These are phyloP conservation scores for Odobenus rosmarus DNA, from an alignment of 2,113 vertebrate genomes.

Conservation along the genomic window DNA sequence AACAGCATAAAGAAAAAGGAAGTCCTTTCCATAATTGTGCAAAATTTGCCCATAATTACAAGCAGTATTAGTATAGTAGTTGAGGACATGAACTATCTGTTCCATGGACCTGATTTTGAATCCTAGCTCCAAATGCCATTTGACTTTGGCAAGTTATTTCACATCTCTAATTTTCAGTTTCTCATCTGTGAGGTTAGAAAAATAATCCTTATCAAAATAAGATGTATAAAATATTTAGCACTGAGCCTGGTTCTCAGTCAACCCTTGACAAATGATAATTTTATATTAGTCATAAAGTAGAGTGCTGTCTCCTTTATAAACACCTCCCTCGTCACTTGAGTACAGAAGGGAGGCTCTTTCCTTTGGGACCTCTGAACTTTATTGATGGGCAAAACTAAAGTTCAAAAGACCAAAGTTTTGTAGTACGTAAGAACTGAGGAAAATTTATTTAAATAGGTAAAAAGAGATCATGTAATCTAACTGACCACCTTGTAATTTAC, in stretches of 20 bases:
- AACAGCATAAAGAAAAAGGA: neutral
- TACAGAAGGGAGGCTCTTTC: neutral
- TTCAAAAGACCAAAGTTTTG: neutral
- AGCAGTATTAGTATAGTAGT: neutral
- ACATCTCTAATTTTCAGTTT: slow-evolving; percentile 24
- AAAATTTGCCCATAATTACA: neutral
- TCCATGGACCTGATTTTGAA: neutral
- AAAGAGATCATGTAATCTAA: neutral
- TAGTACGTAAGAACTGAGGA: neutral
- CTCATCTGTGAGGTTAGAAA: neutral
- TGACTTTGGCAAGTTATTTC: neutral
- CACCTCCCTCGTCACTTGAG: neutral
- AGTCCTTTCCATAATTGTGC: neutral
- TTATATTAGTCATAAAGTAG: neutral
- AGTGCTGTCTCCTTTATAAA: neutral
- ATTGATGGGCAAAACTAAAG: neutral
- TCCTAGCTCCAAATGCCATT: neutral
- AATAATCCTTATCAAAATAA: neutral
- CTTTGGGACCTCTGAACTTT: neutral
- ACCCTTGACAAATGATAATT: neutral
- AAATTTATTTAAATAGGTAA: neutral
- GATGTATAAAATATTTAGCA: neutral
- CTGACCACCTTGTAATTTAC: neutral
- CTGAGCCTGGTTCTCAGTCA: neutral
- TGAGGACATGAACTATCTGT: neutral